phyloP scores from a whole-genome alignment of 2,113 vertebrate species.

The Nerophis lumbriciformis region DNA sequence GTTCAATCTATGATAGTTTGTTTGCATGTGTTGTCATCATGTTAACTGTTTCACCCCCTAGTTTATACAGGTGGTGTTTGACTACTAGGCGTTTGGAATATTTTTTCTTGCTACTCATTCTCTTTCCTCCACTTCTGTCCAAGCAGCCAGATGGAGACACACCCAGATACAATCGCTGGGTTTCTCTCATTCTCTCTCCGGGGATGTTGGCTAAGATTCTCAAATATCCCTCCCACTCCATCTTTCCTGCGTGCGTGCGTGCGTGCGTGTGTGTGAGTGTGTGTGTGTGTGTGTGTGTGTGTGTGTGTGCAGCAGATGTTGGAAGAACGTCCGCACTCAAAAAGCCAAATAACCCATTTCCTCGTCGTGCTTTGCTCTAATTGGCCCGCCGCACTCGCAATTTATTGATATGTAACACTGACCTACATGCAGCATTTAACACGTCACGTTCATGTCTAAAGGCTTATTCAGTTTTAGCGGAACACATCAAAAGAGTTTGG shows the following conservation, averaged over 20 bases:
- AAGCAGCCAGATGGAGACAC: constrained; percentile 53
- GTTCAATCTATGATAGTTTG: background rate
- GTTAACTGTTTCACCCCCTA: constrained; percentile 15
- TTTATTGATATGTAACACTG: constrained; percentile 18
- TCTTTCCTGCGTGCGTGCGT: constrained; percentile 4
- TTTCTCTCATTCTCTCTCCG: constrained; percentile 24
- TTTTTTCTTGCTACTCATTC: constrained; percentile 29
- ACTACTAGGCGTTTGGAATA: constrained; percentile 42
- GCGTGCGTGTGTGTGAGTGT: constrained; percentile 4
- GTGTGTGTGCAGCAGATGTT: constrained; percentile 52
- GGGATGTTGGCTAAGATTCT: constrained; percentile 45
- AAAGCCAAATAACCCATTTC: constrained; percentile 45
- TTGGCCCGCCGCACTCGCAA: constrained; percentile 22
- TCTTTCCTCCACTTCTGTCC: constrained; percentile 30
- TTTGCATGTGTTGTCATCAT: background rate
- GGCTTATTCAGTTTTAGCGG: constrained; percentile 4
- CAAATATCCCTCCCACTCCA: constrained; percentile 37
- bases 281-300: no score
- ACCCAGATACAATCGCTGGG: constrained; percentile 53
- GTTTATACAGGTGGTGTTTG: constrained; percentile 31
- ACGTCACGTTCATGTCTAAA: constrained; percentile 6
- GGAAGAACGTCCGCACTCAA: constrained; percentile 27
- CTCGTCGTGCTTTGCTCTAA: constrained; percentile 34
- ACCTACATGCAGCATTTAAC: constrained; percentile 8
- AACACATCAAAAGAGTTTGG: background rate